A percentile compares a stretch with the other conserved stretches of the same genome.
phyloP scores from a whole-genome alignment of 1,140 invertebrate species.

The Papilio glaucus region DNA sequence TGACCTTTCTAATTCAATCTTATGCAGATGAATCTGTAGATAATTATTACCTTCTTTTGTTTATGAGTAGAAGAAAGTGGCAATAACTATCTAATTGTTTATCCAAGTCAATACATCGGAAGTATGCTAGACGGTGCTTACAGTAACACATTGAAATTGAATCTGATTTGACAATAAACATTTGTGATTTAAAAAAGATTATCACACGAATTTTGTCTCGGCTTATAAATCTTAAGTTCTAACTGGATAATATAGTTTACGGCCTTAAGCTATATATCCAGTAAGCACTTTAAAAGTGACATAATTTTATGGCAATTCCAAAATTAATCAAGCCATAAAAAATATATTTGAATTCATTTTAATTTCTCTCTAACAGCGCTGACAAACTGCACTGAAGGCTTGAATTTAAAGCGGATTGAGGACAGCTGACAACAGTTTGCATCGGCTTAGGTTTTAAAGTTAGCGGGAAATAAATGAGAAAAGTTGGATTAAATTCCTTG shows the following conservation, averaged over 20 bases:
- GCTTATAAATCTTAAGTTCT: not conserved
- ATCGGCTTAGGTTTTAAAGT: constrained; percentile 4
- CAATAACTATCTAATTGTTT: too few relatives aligned
- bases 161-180: not conserved
- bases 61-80: too few relatives aligned
- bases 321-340: constrained; percentile 2
- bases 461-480: constrained; percentile 11
- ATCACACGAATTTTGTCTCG: not conserved
- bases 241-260: not conserved
- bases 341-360: not conserved
- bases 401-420: constrained; percentile 10
- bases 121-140: too few relatives aligned
- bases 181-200: not conserved
- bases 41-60: too few relatives aligned
- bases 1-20: too few relatives aligned
- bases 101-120: too few relatives aligned
- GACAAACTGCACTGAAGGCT: constrained; percentile 2
- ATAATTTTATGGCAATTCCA: not conserved
- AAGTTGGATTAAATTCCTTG: constrained; percentile 12
- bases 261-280: not conserved
- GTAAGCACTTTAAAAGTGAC: not conserved
- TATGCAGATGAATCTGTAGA: too few relatives aligned
- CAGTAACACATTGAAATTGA: too few relatives aligned
- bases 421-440: constrained; percentile 18
- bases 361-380: not conserved